Evolutionary conservation across 2,797 vertebrate species (phyloP).

Genomic region (Denticeps clupeoides): DNA sequence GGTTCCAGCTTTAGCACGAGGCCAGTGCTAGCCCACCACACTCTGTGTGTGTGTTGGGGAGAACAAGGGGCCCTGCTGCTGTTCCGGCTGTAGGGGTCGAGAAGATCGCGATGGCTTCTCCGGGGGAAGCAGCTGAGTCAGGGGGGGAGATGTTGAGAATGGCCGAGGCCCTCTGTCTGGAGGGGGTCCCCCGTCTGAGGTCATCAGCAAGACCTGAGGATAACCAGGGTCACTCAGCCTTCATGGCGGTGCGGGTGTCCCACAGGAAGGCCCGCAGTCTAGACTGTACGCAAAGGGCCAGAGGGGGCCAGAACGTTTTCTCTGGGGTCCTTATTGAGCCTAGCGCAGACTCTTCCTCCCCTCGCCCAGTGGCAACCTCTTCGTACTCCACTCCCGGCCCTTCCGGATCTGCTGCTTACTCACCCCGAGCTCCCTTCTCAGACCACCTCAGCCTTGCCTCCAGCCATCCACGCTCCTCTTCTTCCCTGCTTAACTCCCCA

Average conservation of each 20-base stretch:
- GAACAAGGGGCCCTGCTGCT: constrained; percentile 14
- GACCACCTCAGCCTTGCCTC: constrained; percentile 18
- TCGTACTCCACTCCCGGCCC: constrained; percentile 19
- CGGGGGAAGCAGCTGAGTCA: constrained; percentile 15
- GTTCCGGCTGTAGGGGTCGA: constrained; percentile 14
- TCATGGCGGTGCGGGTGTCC: no score
- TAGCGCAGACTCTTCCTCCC: no score
- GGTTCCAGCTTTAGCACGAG: no score
- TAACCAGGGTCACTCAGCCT: no score
- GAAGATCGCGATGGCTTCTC: constrained; percentile 35
- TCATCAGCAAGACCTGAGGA: constrained; percentile 32
- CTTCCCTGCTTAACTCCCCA: constrained; percentile 9
- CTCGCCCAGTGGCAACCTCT: constrained; percentile 29
- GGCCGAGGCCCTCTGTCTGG: constrained; percentile 51
- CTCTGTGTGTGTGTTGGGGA: background rate
- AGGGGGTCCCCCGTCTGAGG: constrained; percentile 37
- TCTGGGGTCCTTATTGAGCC: constrained; percentile 24
- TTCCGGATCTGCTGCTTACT: background rate
- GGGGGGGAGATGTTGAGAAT: constrained; percentile 37
- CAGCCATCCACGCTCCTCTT: constrained; percentile 27
- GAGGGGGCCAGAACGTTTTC: constrained; percentile 39
- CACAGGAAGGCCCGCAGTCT: constrained; percentile 59
- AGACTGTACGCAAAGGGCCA: constrained; percentile 54
- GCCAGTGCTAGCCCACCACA: no score
- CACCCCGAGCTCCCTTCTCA: constrained; percentile 41